Evolutionary conservation across 2,888 invertebrate genomes (phyloP).

Genomic region (Rotaria magnacalcarata): DNA sequence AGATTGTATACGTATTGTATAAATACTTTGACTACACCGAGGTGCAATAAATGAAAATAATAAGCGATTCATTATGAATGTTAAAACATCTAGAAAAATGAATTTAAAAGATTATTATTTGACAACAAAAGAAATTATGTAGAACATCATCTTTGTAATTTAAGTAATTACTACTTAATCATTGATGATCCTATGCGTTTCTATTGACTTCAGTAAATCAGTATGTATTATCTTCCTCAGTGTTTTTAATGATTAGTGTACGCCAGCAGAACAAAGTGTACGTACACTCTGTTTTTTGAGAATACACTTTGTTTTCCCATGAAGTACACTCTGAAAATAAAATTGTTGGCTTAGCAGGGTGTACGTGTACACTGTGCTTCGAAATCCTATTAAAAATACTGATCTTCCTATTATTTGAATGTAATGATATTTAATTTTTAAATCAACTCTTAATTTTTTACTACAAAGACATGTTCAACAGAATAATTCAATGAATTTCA

Average conservation of each 20-base stretch:
- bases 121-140: not conserved
- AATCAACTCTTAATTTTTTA: not conserved
- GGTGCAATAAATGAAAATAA: not conserved
- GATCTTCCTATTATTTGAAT: not conserved
- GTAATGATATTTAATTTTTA: not conserved
- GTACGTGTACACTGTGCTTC: too few species aligned
- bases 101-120: not conserved
- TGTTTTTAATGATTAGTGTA: too few species aligned
- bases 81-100: not conserved
- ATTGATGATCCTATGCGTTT: not conserved
- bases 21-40: not conserved
- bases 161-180: not conserved
- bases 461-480: not conserved
- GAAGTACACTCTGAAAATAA: too few species aligned
- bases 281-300: too few species aligned
- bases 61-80: not conserved
- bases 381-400: too few species aligned
- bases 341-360: too few species aligned
- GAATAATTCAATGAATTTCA: not conserved
- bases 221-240: not conserved
- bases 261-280: too few species aligned
- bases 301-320: too few species aligned
- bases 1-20: not conserved
- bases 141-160: not conserved
- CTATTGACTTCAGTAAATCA: not conserved